Evolutionary conservation across 2,797 vertebrate species (phyloP), one percentile per base, ranked within the genome.

Genomic region (Anas capensis): DNA sequence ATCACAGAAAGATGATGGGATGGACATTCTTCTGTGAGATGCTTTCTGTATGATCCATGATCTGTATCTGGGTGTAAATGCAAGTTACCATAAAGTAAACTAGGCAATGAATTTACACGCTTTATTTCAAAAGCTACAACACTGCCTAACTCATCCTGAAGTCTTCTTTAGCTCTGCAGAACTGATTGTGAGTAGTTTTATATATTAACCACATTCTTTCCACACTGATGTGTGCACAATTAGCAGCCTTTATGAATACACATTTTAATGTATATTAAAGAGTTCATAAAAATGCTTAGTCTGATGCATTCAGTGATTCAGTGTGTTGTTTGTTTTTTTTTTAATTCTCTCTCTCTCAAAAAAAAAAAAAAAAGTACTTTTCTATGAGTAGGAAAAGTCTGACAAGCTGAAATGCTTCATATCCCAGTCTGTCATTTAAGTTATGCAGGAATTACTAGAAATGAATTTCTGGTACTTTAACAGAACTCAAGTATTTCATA

Each of bases 401-500:
- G 93, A 97, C 79, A 79, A 92, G 69, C 21, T 33, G 82, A 93
- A 97, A 93, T 69, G 71, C 61, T 96, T 90, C 93, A 18, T 68
- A 61, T 72, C 62, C 51, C 42, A 93, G 73, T 77, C 65, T 86
- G 68, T 92, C 91, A 82, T 53, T 96, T 97, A 96, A 93, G 96
- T 97, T 97, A 95, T 88, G 82, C 92, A 95, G 89, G 90, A 96
- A 96, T 97, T 95, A 96, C 89, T 95, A 89, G 92, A 97, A 98
- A 96, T 93, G 60, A 96, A 96, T 97, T 96, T 96, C 90, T 90
- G 42, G 20, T 83, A 34, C 79, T 97, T 95, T 94, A 97, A 95
- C 92, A 88, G 91, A 92, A 82, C 95, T 97, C 93, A 96, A 97
- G 91, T 91, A 92, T 96, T 98, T 97, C 93, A 97, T 96, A 98